Conservation (phyloP, 2,797 vertebrate species). For the Pteronotus mesoamericanus region DNA sequence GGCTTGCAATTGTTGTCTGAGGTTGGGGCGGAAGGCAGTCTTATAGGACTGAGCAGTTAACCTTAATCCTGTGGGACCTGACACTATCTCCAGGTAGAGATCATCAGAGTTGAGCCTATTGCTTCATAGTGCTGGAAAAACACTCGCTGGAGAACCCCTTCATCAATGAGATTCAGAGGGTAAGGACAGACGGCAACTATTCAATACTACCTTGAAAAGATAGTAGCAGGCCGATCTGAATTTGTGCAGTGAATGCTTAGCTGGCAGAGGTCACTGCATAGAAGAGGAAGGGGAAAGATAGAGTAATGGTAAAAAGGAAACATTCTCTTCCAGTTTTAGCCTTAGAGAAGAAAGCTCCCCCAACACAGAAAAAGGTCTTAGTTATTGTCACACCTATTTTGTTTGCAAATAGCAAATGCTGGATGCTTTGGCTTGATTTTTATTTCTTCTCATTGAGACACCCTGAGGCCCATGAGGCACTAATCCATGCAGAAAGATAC, state of each 20-base stretch:
- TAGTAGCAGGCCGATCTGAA: neutral
- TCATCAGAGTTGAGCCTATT: neutral
- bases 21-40: neutral
- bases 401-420: neutral
- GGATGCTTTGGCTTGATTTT: slow-evolving; percentile 7
- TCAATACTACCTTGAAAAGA: neutral
- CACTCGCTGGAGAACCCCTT: neutral
- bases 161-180: neutral
- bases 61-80: neutral
- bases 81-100: neutral
- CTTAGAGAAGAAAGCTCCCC: neutral
- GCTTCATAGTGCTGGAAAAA: neutral
- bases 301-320: neutral
- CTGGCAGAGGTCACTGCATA: neutral
- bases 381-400: neutral
- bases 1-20: neutral
- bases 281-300: neutral
- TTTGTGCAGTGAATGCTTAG: neutral
- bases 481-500: neutral
- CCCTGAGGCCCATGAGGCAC: neutral
- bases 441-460: neutral
- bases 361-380: neutral
- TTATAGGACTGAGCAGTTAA: neutral
- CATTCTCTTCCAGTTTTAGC: neutral
- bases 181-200: neutral